Conservation (phyloP, 2,113 vertebrate species). For the Hippolais icterina region DNA sequence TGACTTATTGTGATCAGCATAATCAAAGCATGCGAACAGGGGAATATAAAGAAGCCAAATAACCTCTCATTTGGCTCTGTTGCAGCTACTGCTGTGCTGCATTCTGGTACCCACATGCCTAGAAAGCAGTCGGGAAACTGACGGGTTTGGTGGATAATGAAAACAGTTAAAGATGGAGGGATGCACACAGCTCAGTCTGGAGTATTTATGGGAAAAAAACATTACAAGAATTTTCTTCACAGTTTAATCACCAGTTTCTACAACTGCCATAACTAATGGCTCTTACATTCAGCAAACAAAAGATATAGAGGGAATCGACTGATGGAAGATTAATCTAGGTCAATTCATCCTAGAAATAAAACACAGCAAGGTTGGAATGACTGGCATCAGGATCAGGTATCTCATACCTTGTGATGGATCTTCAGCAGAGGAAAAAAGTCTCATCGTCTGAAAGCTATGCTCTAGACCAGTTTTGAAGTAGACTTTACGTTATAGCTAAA, state of each 20-base stretch:
- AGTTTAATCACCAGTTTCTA: neutral
- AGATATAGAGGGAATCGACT: neutral
- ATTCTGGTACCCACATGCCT: neutral
- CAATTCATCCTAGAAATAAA: neutral
- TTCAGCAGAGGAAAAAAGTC: neutral
- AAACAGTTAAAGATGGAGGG: neutral
- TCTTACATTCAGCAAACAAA: neutral
- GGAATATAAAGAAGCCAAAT: neutral
- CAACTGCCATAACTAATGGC: neutral
- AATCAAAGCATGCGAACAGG: neutral
- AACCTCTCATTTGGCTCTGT: neutral
- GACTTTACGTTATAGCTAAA: neutral
- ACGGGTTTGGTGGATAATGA: neutral
- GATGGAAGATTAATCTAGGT: neutral
- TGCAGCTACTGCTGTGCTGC: conserved; percentile 12
- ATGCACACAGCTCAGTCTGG: neutral
- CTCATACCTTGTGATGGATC: neutral
- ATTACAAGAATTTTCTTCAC: neutral
- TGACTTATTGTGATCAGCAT: neutral
- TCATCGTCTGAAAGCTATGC: neutral
- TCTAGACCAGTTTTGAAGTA: neutral
- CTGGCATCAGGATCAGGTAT: accelerated
- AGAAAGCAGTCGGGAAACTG: neutral
- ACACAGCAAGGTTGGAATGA: neutral
- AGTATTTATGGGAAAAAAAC: neutral